phyloP scores from a whole-genome alignment of 1,140 invertebrate genomes.

The Drosophila athabasca region DNA sequence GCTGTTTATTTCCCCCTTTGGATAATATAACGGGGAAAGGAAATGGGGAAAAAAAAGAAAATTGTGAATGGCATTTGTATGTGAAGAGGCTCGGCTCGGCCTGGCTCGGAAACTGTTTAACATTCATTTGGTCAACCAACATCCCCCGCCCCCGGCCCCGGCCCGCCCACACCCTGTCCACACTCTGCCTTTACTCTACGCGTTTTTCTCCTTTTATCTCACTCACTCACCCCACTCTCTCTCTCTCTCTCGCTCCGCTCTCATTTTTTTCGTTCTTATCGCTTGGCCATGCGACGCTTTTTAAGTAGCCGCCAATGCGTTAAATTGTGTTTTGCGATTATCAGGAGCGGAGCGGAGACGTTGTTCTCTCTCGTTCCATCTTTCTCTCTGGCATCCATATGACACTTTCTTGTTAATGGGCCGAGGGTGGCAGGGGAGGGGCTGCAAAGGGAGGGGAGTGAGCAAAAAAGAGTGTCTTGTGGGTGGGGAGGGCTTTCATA shows the following conservation, averaged over 20 bases:
- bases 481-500: conserved; percentile 13
- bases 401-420: conserved; percentile 53
- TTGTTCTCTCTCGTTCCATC: conserved; percentile 15
- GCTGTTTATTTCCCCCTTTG: conserved; percentile 17
- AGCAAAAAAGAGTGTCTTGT: neutral
- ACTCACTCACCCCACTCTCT: neutral
- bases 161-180: conserved; percentile 8
- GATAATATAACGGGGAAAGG: conserved; percentile 31
- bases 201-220: neutral
- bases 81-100: conserved; percentile 30
- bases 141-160: conserved; percentile 4
- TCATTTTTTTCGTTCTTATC: conserved; percentile 50
- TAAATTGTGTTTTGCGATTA: conserved; percentile 79
- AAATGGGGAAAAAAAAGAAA: conserved; percentile 30
- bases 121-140: conserved; percentile 75
- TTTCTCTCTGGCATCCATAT: conserved; percentile 54
- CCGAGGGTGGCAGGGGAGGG: neutral
- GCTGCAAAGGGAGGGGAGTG: conserved; percentile 1
- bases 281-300: conserved; percentile 75
- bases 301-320: conserved; percentile 80
- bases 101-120: conserved; percentile 56
- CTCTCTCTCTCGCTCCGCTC: neutral
- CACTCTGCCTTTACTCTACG: neutral
- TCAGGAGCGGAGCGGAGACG: conserved; percentile 35
- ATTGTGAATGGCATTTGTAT: conserved; percentile 35